A percentile compares a stretch with the other conserved stretches of the same genome.
These are phyloP conservation scores for Lipotes vexillifer DNA, from an alignment of 2,113 vertebrate genomes.

Conservation along the genomic window DNA sequence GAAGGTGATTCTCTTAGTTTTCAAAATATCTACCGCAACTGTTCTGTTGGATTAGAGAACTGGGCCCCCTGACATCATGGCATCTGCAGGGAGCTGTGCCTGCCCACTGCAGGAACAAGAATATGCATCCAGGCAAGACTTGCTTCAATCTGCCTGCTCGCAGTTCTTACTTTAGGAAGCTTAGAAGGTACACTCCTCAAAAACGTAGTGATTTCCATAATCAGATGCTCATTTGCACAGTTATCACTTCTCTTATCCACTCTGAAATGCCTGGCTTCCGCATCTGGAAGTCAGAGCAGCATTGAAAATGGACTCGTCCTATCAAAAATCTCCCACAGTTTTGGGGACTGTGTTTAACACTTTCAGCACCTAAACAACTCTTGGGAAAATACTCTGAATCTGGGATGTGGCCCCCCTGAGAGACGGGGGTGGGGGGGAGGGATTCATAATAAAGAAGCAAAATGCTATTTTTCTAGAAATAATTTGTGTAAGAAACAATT, in stretches of 20 bases:
- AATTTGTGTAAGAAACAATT: background rate
- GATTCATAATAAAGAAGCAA: background rate
- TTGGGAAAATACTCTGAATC: background rate
- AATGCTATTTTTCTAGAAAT: background rate
- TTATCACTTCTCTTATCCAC: background rate
- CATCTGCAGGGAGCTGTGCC: background rate
- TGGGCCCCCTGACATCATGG: background rate
- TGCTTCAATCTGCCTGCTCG: background rate
- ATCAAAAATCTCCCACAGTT: background rate
- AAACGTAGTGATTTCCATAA: background rate
- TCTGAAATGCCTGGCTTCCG: background rate
- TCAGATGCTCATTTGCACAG: background rate
- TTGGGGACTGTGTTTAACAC: background rate
- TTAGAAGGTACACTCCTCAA: background rate
- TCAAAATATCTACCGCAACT: background rate
- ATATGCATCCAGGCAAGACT: background rate
- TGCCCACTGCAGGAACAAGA: background rate
- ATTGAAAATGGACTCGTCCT: background rate
- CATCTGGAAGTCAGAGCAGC: background rate
- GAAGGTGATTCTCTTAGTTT: slow-evolving; percentile 57
- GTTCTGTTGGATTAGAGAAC: slow-evolving; percentile 30
- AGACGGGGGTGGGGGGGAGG: background rate
- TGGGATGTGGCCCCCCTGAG: background rate
- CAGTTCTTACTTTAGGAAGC: background rate
- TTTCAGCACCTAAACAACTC: background rate